A percentile compares a stretch with the other conserved stretches of the same genome.
Conservation (phyloP, 1,140 invertebrate genomes). For the Pinna nobilis region DNA sequence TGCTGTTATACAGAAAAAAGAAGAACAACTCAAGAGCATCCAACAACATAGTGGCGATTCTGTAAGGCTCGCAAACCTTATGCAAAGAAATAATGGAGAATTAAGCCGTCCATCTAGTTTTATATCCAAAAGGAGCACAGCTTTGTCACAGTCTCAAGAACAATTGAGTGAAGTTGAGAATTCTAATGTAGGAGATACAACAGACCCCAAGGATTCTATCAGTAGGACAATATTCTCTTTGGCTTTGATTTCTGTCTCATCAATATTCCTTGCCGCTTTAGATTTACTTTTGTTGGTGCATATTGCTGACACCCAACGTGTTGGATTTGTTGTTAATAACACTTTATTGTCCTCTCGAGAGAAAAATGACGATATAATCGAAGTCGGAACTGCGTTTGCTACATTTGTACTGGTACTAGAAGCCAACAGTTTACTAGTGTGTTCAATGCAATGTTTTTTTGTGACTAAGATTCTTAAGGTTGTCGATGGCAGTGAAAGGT, state of each 20-base stretch:
- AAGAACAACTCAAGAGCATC: conserved; percentile 15
- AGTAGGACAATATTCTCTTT: conserved; percentile 31
- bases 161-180: neutral
- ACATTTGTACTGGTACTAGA: conserved; percentile 91
- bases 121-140: conserved; percentile 28
- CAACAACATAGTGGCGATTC: neutral
- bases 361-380: conserved; percentile 87
- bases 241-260: conserved; percentile 26
- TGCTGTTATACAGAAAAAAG: conserved; percentile 41
- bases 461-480: conserved; percentile 92
- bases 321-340: conserved; percentile 17
- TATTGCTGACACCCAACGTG: conserved; percentile 17
- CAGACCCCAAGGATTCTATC: conserved; percentile 17
- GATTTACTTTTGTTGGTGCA: conserved; percentile 24
- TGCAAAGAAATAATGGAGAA: conserved; percentile 1
- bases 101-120: conserved; percentile 34
- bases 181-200: too few species aligned
- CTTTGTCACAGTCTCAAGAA: neutral
- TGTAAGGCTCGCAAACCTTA: neutral
- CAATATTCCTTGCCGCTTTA: conserved; percentile 18
- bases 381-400: conserved; percentile 91
- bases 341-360: conserved; percentile 22
- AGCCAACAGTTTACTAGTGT: conserved; percentile 92
- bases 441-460: conserved; percentile 95
- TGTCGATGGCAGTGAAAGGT: conserved; percentile 79